Conservation (phyloP, 2,113 vertebrate species). For the Myocastor coypus region DNA sequence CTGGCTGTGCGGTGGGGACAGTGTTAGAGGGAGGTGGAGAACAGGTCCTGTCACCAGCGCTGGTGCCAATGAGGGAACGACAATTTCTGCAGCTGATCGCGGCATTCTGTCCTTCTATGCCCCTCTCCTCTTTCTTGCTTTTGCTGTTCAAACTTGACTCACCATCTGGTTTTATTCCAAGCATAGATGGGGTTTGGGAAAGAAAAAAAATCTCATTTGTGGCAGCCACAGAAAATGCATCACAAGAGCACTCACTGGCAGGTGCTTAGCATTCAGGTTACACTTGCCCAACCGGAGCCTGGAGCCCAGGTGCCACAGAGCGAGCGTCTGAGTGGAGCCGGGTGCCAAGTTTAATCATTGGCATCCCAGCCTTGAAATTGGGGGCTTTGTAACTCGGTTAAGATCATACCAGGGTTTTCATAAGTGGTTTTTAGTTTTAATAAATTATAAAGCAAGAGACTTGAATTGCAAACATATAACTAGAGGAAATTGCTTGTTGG, state of each 20-base stretch:
- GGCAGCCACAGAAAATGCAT: conserved; percentile 11
- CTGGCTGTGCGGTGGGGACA: not conserved
- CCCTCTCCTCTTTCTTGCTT: not conserved
- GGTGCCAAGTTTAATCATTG: not conserved
- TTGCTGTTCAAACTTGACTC: conserved; percentile 6
- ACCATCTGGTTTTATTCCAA: conserved; percentile 46
- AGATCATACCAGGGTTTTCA: not conserved
- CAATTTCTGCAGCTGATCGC: not conserved
- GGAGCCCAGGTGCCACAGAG: not conserved
- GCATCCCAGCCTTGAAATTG: not conserved
- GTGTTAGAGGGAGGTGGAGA: not conserved
- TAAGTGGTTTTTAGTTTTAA: not conserved
- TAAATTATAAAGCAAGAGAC: not conserved
- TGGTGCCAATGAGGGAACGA: not conserved
- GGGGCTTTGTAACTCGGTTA: not conserved
- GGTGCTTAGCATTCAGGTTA: not conserved
- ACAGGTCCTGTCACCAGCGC: not conserved
- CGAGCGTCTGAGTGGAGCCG: not conserved
- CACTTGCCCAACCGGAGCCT: not conserved
- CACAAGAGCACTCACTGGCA: not conserved
- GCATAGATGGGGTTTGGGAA: not conserved
- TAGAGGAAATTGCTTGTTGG: not conserved
- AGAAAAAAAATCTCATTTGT: conserved; percentile 35
- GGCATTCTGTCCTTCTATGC: not conserved
- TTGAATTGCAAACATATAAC: not conserved